These are phyloP conservation scores for Agrochola lota DNA, from an alignment of 2,888 invertebrate genomes.

Conservation along the genomic window DNA sequence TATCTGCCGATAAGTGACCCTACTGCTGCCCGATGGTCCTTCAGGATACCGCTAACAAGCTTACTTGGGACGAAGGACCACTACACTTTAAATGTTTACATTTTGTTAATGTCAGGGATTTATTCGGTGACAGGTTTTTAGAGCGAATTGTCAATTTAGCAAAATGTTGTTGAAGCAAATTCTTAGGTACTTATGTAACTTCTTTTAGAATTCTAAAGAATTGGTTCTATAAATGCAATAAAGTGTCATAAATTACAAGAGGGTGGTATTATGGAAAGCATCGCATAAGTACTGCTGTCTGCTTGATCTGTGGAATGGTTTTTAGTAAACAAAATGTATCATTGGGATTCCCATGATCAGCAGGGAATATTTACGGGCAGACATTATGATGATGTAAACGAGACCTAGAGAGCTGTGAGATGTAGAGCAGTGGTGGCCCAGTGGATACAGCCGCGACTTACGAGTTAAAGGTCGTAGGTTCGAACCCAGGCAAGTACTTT, in stretches of 20 bases:
- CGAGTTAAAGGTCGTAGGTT: too few species aligned
- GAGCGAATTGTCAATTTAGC: conserved; percentile 10
- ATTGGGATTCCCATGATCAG: background rate
- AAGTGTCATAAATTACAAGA: background rate
- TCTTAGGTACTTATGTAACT: background rate
- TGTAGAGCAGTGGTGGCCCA: too few species aligned
- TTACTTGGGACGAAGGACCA: conserved; percentile 44
- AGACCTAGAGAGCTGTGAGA: too few species aligned
- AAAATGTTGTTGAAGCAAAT: background rate
- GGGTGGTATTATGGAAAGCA: background rate
- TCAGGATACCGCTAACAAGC: conserved; percentile 54
- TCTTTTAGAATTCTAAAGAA: too few species aligned
- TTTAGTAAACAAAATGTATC: background rate
- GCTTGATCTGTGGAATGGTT: background rate
- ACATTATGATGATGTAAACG: background rate
- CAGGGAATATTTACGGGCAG: background rate
- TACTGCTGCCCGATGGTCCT: conserved; percentile 44
- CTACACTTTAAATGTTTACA: conserved; percentile 49
- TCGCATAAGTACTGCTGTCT: background rate
- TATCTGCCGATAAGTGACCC: conserved; percentile 63
- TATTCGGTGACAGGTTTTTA: conserved; percentile 31
- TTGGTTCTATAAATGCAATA: background rate
- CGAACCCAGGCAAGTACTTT: too few species aligned
- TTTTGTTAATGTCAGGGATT: conserved; percentile 45
- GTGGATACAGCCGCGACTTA: too few species aligned